Conservation (phyloP, 2,797 vertebrate genomes). For the Acrossocheilus fasciatus region DNA sequence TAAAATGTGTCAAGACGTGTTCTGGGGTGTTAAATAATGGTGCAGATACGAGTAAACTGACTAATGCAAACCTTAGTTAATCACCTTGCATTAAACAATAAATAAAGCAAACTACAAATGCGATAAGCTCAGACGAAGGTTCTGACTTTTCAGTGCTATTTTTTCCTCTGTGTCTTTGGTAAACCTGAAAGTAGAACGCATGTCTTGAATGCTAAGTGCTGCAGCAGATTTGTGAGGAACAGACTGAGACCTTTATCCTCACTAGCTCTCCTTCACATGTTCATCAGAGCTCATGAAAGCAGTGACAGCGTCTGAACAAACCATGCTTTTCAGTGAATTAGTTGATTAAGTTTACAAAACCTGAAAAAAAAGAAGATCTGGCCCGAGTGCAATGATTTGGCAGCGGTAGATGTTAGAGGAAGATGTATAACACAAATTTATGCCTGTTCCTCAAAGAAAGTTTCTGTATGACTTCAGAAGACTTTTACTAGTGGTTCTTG, state of each 20-base stretch:
- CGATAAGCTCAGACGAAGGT: background rate
- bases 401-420: background rate
- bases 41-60: too few relatives aligned
- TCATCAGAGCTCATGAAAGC: background rate
- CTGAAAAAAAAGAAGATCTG: too few relatives aligned
- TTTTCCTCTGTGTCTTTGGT: too few relatives aligned
- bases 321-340: background rate
- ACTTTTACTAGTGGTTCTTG: background rate
- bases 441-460: background rate
- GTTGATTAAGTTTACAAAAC: background rate
- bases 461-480: background rate
- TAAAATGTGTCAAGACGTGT: too few relatives aligned
- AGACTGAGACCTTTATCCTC: background rate
- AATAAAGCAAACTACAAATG: background rate
- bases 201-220: background rate
- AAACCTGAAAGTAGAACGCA: background rate
- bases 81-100: background rate
- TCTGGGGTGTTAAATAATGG: too few relatives aligned
- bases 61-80: too few relatives aligned
- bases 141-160: too few relatives aligned
- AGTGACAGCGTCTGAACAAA: background rate
- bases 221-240: background rate
- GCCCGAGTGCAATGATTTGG: too few relatives aligned
- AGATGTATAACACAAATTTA: background rate
- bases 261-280: background rate